Base-by-base conservation (phyloP, 2,113 vertebrate species). In the Leucosticte australis region DNA sequence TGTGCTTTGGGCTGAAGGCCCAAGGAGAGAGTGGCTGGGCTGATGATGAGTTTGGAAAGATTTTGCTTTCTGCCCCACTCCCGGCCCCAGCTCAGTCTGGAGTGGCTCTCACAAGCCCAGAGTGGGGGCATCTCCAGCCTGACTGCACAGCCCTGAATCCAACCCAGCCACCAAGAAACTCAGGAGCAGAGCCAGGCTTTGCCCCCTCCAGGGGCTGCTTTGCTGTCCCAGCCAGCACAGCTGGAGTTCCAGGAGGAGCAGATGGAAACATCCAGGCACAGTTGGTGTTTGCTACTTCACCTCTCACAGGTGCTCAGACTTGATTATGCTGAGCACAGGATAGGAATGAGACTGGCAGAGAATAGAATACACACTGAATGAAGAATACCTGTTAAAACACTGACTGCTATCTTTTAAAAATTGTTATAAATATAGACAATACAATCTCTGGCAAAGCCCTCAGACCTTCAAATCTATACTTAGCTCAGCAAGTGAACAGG, bases 401-500 rank as follows among this genome's bases (percentile, higher is more conserved):
- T 7, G 3, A 44, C 56, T 57, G 64, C 39, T 84, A 28, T 21
- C 1, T 77, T 78, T 89, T 94, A 47, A 1, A 28, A 83, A 63
- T 47, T 12, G 15, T 28, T 94, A 91, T 59, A 94, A 85, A 94
- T 92, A 95, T 31, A 91, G 87, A 83, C 67, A 83, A 88, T 52
- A 39, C 39, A 37, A 19, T 30, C 35, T 44, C 63, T 88, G 78
- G 75, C 78, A 88, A 65, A 83, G 46, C 20, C 42, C 24, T 55
- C 44, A 57, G n/a, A 65, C 56, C 37, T 85, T 82, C 76, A 63
- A 31, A 55, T 78, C 88, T 96, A 91, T 88, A 91, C 55, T 89
- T 95, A 94, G 90, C 82, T 92, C 82, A 94, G 82, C 50, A 59
- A 96, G 65, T 4, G 47, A 93, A 44, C n/a, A 60, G 79, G 56